Evolutionary conservation across 2,888 invertebrate species (phyloP), one percentile per base, ranked within the genome.

Genomic region (Epiblema foenella): DNA sequence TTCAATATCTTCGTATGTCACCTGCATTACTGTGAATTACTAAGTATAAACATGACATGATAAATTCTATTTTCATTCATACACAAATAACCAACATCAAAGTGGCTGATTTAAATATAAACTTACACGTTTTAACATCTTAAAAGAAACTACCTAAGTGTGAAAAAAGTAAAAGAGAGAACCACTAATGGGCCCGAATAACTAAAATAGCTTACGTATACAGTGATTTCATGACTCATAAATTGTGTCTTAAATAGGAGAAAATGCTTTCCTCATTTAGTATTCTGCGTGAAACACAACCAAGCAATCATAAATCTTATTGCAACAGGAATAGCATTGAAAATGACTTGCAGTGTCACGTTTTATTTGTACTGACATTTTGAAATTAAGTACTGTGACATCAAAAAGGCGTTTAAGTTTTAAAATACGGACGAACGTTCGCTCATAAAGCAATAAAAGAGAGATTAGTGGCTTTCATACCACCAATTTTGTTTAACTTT

Each of bases 371-470:
- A 70, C 70, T 66, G 70, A 70, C 60, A 60, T 70, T 70, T 49
- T 59, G 59, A 66, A 70, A 66, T 70, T 60, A 66, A 70, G 54
- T 54, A 66, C 70, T 65, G 59, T 70, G 70, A 70, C 70, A 70
- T 70, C 70, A 70, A 70, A 70, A 70, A 70, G 70, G 70, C 70
- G 70, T 66, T 59, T 70, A 70, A 66, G 70, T 70, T 70, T 70
- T 70, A 66, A 70, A 70, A 70, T 70, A 70, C 70, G 59, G 54
- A 57, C 65, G 42, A 49, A 29, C 57, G 68, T 42, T 37, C 57
- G n/a, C 70, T 70, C 70, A 70, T 70, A 70, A 70, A 66, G 54
- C 54, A 70, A 70, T 70, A 70, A 66, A 70, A 70, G 54, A 66
- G 59, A 49, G 70, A 70, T 70, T 70, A 70, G 65, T 65, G 65